phyloP scores from a whole-genome alignment of 2,113 vertebrate species.

The Megaleporinus macrocephalus region DNA sequence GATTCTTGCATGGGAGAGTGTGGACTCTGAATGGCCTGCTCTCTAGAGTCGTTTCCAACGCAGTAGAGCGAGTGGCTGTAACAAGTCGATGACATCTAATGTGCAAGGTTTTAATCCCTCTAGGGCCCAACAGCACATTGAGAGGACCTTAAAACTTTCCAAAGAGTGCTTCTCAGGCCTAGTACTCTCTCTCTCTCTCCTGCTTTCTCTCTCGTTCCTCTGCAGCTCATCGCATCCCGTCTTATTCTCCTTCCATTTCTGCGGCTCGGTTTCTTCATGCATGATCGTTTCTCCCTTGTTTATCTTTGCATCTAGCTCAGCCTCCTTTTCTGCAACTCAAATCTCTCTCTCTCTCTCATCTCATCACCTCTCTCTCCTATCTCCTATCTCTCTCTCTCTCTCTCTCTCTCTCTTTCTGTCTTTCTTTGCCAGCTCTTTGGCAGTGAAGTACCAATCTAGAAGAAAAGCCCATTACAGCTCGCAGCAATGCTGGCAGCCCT shows the following conservation, averaged over 20 bases:
- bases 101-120: slow-evolving; percentile 66
- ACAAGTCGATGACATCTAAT: slow-evolving; percentile 66
- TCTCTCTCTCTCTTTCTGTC: slow-evolving; percentile 18
- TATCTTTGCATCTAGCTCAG: slow-evolving; percentile 30
- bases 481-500: slow-evolving; percentile 59
- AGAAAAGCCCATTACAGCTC: slow-evolving; percentile 53
- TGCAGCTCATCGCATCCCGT: neutral
- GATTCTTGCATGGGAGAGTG: neutral
- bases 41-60: slow-evolving; percentile 59
- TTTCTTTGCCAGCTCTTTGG: slow-evolving; percentile 42
- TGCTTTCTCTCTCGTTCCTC: slow-evolving; percentile 5
- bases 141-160: slow-evolving; percentile 43
- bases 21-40: slow-evolving; percentile 27
- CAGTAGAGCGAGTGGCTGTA: slow-evolving; percentile 67
- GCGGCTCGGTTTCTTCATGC: neutral
- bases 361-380: neutral
- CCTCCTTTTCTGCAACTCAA: neutral
- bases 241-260: neutral
- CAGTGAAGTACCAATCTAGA: slow-evolving; percentile 40
- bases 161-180: slow-evolving; percentile 17
- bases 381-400: neutral
- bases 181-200: slow-evolving; percentile 11
- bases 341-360: slow-evolving; percentile 27
- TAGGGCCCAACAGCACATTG: slow-evolving; percentile 52
- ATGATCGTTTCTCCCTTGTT: slow-evolving; percentile 16